phyloP scores from a whole-genome alignment of 2,113 vertebrate species.

The Malaclemys terrapin region DNA sequence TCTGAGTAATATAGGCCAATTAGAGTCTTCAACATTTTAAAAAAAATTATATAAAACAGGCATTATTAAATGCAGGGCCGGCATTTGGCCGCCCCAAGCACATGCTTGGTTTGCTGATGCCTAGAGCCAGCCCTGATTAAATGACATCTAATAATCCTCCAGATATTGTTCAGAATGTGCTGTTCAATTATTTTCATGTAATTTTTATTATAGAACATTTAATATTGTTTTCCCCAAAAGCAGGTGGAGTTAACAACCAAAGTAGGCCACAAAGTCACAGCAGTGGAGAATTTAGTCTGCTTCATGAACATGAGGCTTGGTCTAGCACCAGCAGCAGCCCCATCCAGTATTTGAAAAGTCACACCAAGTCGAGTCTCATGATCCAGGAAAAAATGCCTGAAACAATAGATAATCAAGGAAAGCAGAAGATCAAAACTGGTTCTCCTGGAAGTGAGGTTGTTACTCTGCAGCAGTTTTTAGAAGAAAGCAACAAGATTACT shows the following conservation, averaged over 20 bases:
- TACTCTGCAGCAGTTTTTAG: slow-evolving; percentile 94
- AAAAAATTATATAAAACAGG: neutral
- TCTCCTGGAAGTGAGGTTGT: slow-evolving; percentile 90
- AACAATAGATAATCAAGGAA: slow-evolving; percentile 72
- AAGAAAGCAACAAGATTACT: slow-evolving; percentile 90
- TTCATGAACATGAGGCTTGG: slow-evolving; percentile 92
- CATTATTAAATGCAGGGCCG: neutral
- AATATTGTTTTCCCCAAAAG: slow-evolving; percentile 60
- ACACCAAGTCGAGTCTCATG: slow-evolving; percentile 87
- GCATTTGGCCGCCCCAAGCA: too few relatives aligned
- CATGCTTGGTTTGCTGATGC: too few relatives aligned
- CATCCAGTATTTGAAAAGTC: slow-evolving; percentile 87
- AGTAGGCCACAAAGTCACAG: slow-evolving; percentile 96
- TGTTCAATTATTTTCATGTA: neutral
- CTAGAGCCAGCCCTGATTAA: neutral
- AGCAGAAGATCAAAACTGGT: slow-evolving; percentile 74
- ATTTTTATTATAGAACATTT: slow-evolving; percentile 17
- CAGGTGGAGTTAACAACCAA: slow-evolving; percentile 88
- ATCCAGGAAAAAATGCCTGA: slow-evolving; percentile 81
- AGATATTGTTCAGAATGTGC: neutral
- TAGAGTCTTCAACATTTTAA: neutral
- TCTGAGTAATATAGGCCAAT: neutral
- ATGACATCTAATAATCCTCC: neutral
- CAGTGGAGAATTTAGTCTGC: slow-evolving; percentile 94
- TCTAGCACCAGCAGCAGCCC: slow-evolving; percentile 95